phyloP scores from a whole-genome alignment of 2,888 invertebrate genomes.

The Pollenia griseotomentosa region DNA sequence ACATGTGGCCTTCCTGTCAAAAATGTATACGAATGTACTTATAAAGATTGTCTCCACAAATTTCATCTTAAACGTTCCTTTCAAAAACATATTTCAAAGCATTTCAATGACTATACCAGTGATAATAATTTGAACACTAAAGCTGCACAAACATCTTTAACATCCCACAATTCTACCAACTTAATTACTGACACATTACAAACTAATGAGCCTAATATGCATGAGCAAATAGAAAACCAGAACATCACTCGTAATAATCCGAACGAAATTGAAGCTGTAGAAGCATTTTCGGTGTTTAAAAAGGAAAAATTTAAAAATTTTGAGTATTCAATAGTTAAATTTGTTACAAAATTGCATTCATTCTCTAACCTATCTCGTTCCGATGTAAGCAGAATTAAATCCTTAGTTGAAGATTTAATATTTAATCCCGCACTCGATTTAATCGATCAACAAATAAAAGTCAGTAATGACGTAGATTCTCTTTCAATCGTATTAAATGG shows the following conservation, averaged over 20 bases:
- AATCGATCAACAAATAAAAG: constrained; percentile 1
- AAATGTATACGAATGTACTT: background rate
- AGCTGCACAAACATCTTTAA: too few relatives aligned
- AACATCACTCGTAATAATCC: too few relatives aligned
- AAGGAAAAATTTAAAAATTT: background rate
- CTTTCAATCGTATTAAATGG: constrained; percentile 1
- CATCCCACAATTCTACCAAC: too few relatives aligned
- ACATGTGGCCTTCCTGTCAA: too few relatives aligned
- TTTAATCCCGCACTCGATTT: background rate
- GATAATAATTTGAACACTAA: background rate
- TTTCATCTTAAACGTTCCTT: constrained; percentile 17
- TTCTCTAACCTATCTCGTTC: constrained; percentile 4
- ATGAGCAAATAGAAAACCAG: background rate
- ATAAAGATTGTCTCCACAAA: constrained; percentile 14
- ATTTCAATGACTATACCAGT: background rate
- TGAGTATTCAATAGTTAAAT: constrained; percentile 8
- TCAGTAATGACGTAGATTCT: background rate
- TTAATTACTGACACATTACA: too few relatives aligned
- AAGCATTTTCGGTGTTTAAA: background rate
- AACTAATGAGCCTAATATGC: background rate
- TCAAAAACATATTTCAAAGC: constrained; percentile 15
- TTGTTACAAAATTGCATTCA: constrained; percentile 12
- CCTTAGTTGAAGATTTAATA: constrained; percentile 13
- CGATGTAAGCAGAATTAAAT: constrained; percentile 3
- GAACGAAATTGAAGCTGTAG: background rate